phyloP scores from a whole-genome alignment of 2,113 vertebrate genomes.

The Phaethon lepturus region DNA sequence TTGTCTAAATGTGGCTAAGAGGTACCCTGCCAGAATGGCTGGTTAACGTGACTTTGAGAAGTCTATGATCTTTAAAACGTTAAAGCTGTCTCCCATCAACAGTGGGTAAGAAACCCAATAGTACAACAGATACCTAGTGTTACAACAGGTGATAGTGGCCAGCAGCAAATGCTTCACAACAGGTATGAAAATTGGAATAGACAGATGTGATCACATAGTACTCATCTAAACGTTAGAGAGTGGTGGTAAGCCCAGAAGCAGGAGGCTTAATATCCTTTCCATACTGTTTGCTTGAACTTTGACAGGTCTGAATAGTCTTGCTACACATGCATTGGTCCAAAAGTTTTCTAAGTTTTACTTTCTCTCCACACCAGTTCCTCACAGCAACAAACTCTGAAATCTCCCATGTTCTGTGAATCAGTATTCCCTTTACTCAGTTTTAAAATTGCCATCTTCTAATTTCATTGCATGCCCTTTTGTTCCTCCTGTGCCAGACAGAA shows the following conservation, averaged over 20 bases:
- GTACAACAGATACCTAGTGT: not conserved
- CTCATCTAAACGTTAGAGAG: not conserved
- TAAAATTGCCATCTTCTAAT: not conserved
- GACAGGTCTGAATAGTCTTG: not conserved
- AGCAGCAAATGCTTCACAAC: not conserved
- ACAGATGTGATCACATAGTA: not conserved
- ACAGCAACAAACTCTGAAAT: not conserved
- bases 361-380: not conserved
- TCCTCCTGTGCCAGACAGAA: not conserved
- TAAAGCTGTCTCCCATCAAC: not conserved
- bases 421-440: not conserved
- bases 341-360: not conserved
- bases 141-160: not conserved
- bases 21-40: not conserved
- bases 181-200: not conserved
- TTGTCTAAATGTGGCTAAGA: not conserved
- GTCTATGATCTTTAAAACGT: not conserved
- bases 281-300: not conserved
- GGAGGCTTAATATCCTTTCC: not conserved
- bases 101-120: not conserved
- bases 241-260: not conserved
- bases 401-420: not conserved
- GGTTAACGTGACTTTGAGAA: not conserved
- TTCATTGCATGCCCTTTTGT: not conserved
- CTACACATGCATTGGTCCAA: not conserved